These are phyloP conservation scores for Synanthedon tipuliformis DNA, from an alignment of 2,888 invertebrate genomes.

Conservation along the genomic window DNA sequence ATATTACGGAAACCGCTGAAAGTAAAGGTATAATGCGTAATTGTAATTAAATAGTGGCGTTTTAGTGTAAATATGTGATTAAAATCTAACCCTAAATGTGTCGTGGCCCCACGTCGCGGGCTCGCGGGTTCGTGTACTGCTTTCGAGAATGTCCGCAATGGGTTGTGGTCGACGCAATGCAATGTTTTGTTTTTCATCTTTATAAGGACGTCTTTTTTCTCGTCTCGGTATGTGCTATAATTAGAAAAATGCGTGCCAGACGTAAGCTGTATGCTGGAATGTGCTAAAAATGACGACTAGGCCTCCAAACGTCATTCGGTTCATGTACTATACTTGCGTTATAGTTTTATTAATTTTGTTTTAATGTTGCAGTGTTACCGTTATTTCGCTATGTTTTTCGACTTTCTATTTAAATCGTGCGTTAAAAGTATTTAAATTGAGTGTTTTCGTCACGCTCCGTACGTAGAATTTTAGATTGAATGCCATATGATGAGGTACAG, in stretches of 20 bases:
- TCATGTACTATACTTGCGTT: not conserved
- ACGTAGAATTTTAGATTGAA: constrained; percentile 17
- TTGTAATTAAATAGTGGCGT: constrained; percentile 55
- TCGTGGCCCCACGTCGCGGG: constrained; percentile 68
- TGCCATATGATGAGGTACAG: constrained; percentile 15
- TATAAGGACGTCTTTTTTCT: constrained; percentile 61
- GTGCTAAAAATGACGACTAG: constrained; percentile 26
- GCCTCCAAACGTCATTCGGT: not conserved
- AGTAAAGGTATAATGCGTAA: constrained; percentile 64
- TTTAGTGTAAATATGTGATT: constrained; percentile 60
- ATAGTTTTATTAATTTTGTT: not conserved
- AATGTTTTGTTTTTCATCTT: constrained; percentile 64
- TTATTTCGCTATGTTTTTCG: not conserved
- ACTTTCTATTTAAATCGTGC: not conserved
- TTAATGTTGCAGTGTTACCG: not conserved
- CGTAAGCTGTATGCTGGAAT: constrained; percentile 26
- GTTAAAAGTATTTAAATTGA: not conserved
- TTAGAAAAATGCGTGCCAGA: constrained; percentile 56
- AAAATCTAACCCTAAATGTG: constrained; percentile 65
- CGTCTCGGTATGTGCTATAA: constrained; percentile 65
- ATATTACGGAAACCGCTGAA: constrained; percentile 66
- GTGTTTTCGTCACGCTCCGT: constrained; percentile 8
- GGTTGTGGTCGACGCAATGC: constrained; percentile 41
- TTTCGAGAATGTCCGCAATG: constrained; percentile 62
- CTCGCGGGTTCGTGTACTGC: constrained; percentile 53